Conservation (phyloP, 2,888 invertebrate species). For the Drosophila dives region DNA sequence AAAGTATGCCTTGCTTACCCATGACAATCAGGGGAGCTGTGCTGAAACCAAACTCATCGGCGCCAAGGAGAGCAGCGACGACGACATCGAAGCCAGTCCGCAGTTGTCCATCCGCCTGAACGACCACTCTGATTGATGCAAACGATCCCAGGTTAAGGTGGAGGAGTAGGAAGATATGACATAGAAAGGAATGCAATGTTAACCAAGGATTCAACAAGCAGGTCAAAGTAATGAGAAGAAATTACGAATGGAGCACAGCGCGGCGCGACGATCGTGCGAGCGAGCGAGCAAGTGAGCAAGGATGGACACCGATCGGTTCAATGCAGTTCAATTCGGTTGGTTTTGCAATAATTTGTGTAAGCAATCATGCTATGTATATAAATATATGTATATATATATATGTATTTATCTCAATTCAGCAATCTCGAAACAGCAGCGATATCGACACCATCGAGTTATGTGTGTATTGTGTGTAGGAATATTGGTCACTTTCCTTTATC, state of each 20-base stretch:
- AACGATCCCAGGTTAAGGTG: conserved; percentile 37
- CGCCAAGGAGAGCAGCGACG: conserved; percentile 97
- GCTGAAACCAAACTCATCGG: conserved; percentile 99
- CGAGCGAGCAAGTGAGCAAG: conserved; percentile 71
- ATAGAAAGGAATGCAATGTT: conserved; percentile 78
- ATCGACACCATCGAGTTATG: conserved; percentile 20
- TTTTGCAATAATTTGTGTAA: conserved; percentile 37
- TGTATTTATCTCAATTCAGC: conserved; percentile 17
- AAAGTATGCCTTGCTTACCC: conserved; percentile 85
- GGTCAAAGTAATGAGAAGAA: conserved; percentile 79
- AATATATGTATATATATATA: conserved; percentile 5
- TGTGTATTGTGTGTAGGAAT: conserved; percentile 25
- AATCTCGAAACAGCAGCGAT: conserved; percentile 29
- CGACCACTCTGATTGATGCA: conserved; percentile 89
- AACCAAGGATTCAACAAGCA: conserved; percentile 52
- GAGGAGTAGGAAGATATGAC: conserved; percentile 72
- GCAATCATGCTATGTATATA: conserved; percentile 44
- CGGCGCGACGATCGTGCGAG: conserved; percentile 79
- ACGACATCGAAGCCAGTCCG: conserved; percentile 98
- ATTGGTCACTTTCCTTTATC: conserved; percentile 31
- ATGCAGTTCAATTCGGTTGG: conserved; percentile 30
- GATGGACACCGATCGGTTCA: conserved; percentile 58
- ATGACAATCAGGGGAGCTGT: conserved; percentile 98
- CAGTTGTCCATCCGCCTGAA: conserved; percentile 98
- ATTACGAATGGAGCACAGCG: conserved; percentile 84